Percentiles rank a stretch among this genome's conserved stretches.
Conservation (phyloP, 2,113 vertebrate genomes). For the Urocitellus parryii region DNA sequence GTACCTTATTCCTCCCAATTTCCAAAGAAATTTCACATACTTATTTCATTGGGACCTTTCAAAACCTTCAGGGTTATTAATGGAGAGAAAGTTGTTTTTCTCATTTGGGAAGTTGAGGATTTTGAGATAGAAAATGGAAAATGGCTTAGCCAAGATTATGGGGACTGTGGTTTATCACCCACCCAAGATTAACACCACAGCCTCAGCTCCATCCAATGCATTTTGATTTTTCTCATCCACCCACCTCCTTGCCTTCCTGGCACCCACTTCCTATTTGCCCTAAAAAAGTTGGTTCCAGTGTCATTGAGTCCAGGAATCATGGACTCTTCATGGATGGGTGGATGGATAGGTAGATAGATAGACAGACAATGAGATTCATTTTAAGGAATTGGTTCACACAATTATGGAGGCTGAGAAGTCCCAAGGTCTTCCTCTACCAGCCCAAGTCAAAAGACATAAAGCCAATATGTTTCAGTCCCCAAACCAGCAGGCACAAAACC, state of each 20-base stretch:
- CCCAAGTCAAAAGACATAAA: neutral
- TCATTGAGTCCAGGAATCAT: neutral
- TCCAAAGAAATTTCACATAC: constrained; percentile 15
- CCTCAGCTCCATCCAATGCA: too few relatives aligned
- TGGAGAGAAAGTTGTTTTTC: neutral
- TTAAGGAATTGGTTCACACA: neutral
- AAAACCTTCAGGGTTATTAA: neutral
- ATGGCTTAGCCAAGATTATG: neutral
- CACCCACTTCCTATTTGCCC: neutral
- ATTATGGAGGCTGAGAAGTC: neutral
- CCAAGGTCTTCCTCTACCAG: neutral
- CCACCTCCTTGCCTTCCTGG: neutral
- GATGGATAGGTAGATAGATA: neutral
- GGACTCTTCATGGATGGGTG: neutral
- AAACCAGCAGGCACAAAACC: neutral
- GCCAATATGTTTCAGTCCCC: neutral
- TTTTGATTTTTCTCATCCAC: neutral
- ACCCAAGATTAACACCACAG: neutral
- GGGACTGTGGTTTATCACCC: neutral
- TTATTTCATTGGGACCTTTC: neutral
- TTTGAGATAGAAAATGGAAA: neutral
- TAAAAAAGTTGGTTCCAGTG: neutral
- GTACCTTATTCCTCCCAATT: neutral
- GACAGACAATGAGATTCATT: neutral
- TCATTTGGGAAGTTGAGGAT: neutral